These are phyloP conservation scores for Chaitophorus viminalis DNA, from an alignment of 2,888 invertebrate species.

Conservation along the genomic window DNA sequence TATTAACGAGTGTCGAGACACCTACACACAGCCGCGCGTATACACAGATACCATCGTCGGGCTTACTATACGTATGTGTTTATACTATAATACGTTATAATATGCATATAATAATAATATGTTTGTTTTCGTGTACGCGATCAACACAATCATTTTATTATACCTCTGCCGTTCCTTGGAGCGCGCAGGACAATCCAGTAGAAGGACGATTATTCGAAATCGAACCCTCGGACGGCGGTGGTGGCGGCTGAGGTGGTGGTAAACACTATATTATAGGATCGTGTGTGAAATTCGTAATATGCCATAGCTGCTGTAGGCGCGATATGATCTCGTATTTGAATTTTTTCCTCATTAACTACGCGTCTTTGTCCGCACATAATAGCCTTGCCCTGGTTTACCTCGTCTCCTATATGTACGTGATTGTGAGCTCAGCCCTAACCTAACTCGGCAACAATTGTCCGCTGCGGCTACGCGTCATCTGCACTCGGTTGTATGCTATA, in stretches of 20 bases:
- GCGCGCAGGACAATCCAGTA: not conserved
- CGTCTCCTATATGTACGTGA: not conserved
- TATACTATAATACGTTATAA: too few species aligned
- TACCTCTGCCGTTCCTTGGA: not conserved
- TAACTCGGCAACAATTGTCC: not conserved
- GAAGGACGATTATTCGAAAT: constrained; percentile 11
- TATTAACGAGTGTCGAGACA: constrained; percentile 32
- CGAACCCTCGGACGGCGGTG: not conserved
- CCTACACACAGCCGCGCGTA: not conserved
- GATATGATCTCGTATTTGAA: constrained; percentile 48
- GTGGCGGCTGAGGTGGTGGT: not conserved
- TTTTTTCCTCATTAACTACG: constrained; percentile 41
- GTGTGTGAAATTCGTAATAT: not conserved
- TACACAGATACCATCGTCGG: constrained; percentile 1
- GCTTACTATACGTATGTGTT: constrained; percentile 1
- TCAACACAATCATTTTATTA: constrained; percentile 19
- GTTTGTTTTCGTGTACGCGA: not conserved
- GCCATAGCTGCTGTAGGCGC: not conserved
- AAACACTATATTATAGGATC: not conserved
- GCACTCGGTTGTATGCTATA: too few species aligned
- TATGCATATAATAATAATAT: not conserved
- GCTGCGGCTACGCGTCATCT: not conserved
- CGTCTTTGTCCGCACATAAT: not conserved
- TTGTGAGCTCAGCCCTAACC: not conserved
- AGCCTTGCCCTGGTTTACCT: constrained; percentile 44